phyloP scores from a whole-genome alignment of 2,888 invertebrate genomes.

The Endotricha flammealis region DNA sequence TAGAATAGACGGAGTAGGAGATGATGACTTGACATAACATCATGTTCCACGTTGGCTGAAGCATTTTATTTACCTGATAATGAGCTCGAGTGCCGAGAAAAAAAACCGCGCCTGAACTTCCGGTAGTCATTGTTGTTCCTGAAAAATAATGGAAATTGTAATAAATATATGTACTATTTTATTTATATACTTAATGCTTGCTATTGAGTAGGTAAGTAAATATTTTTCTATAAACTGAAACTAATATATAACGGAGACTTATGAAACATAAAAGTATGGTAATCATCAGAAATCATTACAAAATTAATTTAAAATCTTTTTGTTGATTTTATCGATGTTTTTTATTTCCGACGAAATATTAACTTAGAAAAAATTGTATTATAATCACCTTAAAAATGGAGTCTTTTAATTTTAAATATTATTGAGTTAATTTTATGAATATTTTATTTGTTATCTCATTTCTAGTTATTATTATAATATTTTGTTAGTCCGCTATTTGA shows the following conservation, averaged over 20 bases:
- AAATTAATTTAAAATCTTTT: background rate
- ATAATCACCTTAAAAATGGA: too few relatives aligned
- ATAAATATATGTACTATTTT: background rate
- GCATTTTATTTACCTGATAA: conserved; percentile 48
- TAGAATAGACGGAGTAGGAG: too few relatives aligned
- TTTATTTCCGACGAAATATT: background rate
- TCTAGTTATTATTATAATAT: conserved; percentile 14
- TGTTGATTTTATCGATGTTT: conserved; percentile 1
- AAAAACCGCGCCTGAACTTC: conserved; percentile 59
- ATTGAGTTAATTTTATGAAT: background rate
- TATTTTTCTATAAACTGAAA: too few relatives aligned
- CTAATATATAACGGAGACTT: too few relatives aligned
- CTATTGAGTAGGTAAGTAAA: too few relatives aligned
- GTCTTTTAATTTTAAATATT: conserved; percentile 1
- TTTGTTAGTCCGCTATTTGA: conserved; percentile 23
- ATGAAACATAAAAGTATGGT: background rate
- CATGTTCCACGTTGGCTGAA: too few relatives aligned
- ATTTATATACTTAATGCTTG: too few relatives aligned
- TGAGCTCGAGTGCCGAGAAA: conserved; percentile 65
- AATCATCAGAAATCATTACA: too few relatives aligned
- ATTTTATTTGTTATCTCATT: conserved; percentile 2
- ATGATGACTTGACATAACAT: too few relatives aligned
- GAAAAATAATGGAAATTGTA: background rate
- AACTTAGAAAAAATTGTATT: too few relatives aligned
- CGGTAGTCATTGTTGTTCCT: conserved; percentile 41